These are phyloP conservation scores for Pluvialis apricaria DNA, from an alignment of 2,113 vertebrate species.

Conservation along the genomic window DNA sequence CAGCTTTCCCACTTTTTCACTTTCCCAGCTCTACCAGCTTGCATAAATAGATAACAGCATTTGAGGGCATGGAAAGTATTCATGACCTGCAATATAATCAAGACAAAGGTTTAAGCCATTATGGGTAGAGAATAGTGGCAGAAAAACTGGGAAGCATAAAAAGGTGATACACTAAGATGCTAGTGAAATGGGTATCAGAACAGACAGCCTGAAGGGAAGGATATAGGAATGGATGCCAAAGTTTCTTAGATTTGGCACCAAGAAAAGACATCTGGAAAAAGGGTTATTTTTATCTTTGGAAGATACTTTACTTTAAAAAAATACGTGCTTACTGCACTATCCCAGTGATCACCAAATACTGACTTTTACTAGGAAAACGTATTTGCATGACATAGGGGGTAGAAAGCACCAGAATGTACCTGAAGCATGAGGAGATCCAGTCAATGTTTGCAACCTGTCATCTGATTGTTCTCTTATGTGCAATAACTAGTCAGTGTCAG, in stretches of 20 bases:
- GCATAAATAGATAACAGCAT: neutral
- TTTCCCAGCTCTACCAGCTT: neutral
- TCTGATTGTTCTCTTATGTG: neutral
- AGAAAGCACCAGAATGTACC: neutral
- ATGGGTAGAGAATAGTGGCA: neutral
- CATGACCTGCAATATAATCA: neutral
- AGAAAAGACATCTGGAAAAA: neutral
- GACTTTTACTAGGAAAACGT: neutral
- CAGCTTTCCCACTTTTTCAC: neutral
- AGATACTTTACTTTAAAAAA: neutral
- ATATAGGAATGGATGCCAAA: neutral
- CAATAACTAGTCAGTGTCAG: neutral
- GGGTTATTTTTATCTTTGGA: neutral
- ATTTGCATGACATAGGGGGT: neutral
- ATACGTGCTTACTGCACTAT: neutral
- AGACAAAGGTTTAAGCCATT: neutral
- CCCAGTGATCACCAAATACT: neutral
- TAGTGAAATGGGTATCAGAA: neutral
- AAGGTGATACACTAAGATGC: neutral
- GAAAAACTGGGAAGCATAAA: neutral
- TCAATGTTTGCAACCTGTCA: rapidly evolving
- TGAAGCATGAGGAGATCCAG: rapidly evolving
- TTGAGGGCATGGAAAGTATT: neutral
- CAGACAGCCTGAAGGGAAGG: neutral
- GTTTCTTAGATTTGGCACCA: neutral